Evolutionary conservation across 1,140 invertebrate genomes (phyloP).

Genomic region (Cotesia glomerata): DNA sequence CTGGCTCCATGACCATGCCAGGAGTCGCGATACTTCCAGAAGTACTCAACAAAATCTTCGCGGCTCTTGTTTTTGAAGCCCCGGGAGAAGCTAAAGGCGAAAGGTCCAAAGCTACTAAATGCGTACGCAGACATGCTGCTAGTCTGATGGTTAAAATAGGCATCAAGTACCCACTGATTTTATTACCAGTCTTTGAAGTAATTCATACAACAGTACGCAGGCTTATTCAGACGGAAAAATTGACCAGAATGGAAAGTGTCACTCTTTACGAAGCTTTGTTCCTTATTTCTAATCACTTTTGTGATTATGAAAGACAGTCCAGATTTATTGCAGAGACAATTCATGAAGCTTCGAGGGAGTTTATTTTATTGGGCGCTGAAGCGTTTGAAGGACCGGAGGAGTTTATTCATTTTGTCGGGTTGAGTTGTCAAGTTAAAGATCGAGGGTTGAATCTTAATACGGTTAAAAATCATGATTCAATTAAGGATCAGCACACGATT

Average conservation of each 20-base stretch:
- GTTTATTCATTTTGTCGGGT: conserved; percentile 79
- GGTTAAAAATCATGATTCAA: conserved; percentile 44
- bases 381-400: conserved; percentile 70
- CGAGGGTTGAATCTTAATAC: conserved; percentile 42
- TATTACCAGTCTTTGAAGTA: conserved; percentile 86
- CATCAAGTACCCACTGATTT: conserved; percentile 80
- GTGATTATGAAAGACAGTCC: conserved; percentile 85
- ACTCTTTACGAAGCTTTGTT: conserved; percentile 79
- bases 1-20: conserved; percentile 76
- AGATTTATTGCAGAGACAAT: conserved; percentile 83
- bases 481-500: too few relatives aligned
- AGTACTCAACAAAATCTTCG: conserved; percentile 87
- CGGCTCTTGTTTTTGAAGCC: conserved; percentile 76
- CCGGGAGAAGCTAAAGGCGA: conserved; percentile 66
- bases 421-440: conserved; percentile 74
- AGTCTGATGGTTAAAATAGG: conserved; percentile 89
- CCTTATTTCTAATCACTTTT: conserved; percentile 86
- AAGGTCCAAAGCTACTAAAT: conserved; percentile 77
- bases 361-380: conserved; percentile 66
- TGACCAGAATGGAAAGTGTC: conserved; percentile 85
- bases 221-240: conserved; percentile 70
- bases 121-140: conserved; percentile 85
- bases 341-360: conserved; percentile 67
- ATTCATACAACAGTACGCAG: conserved; percentile 77
- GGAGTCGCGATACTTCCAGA: conserved; percentile 75